Conservation (phyloP, 2,888 invertebrate species). For the Halictus quadricinctus region DNA sequence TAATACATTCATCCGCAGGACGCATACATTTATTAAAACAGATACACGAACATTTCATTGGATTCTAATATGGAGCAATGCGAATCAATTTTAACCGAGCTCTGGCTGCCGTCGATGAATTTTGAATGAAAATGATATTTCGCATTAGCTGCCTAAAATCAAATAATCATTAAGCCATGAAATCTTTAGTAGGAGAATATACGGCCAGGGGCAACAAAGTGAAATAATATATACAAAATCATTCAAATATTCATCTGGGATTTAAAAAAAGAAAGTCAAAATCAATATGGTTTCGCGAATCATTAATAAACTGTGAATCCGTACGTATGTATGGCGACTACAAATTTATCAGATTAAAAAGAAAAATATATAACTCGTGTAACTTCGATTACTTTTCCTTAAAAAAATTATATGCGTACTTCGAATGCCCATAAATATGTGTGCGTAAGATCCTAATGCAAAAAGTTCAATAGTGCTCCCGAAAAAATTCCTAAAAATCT, state of each 20-base stretch:
- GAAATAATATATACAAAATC: not conserved
- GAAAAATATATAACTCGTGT: not conserved
- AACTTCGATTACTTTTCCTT: too few relatives aligned
- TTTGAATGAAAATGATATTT: slow-evolving; percentile 6
- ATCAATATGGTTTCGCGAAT: not conserved
- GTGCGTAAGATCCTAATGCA: too few relatives aligned
- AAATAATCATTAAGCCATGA: not conserved
- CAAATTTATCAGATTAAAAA: not conserved
- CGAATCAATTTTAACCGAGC: not conserved
- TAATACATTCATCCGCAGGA: not conserved
- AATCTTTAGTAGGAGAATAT: not conserved
- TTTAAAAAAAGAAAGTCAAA: not conserved
- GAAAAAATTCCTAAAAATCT: too few relatives aligned
- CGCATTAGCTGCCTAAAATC: not conserved
- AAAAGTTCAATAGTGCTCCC: too few relatives aligned
- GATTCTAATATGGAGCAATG: not conserved
- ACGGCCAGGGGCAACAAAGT: not conserved
- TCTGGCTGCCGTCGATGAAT: not conserved
- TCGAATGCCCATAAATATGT: too few relatives aligned
- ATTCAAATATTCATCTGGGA: not conserved
- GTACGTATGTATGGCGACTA: not conserved
- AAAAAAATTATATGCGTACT: too few relatives aligned
- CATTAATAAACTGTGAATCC: not conserved
- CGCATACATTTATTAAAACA: not conserved
- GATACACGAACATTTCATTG: not conserved